Evolutionary conservation across 2,113 vertebrate genomes (phyloP).

Genomic region (Burhinus oedicnemus): DNA sequence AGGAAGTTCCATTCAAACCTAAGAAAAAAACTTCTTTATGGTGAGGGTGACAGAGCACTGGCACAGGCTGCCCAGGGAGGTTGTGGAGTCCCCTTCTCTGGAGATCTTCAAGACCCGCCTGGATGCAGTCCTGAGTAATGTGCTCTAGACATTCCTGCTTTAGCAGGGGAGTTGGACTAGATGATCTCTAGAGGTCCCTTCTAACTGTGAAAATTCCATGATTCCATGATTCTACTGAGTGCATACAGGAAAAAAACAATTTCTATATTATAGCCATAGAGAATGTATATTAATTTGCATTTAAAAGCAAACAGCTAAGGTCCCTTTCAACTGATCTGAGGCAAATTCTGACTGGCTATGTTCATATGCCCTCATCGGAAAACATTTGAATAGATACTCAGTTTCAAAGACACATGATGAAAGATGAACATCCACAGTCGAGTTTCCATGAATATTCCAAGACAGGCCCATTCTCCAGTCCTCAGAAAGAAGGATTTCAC

Average conservation of each 20-base stretch:
- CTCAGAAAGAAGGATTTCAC: background rate
- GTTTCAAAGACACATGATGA: background rate
- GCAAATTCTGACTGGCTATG: background rate
- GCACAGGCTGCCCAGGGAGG: too few species aligned
- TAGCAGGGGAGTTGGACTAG: too few species aligned
- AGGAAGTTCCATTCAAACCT: too few species aligned
- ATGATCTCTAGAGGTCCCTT: too few species aligned
- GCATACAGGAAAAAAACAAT: background rate
- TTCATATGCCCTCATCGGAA: background rate
- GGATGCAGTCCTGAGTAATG: too few species aligned
- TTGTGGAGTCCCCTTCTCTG: too few species aligned
- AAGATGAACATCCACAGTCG: background rate
- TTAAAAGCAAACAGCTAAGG: slow-evolving; percentile 17
- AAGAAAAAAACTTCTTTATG: too few species aligned
- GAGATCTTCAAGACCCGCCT: too few species aligned
- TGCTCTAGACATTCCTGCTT: too few species aligned
- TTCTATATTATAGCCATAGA: background rate
- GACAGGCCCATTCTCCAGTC: background rate
- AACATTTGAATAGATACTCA: background rate
- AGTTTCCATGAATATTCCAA: background rate
- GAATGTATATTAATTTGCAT: background rate
- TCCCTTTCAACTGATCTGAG: background rate
- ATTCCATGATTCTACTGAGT: background rate
- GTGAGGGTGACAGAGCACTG: too few species aligned
- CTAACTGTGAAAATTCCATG: too few species aligned